Evolutionary conservation across 1,140 invertebrate species (phyloP).

Genomic region (Heliothis subflexa): DNA sequence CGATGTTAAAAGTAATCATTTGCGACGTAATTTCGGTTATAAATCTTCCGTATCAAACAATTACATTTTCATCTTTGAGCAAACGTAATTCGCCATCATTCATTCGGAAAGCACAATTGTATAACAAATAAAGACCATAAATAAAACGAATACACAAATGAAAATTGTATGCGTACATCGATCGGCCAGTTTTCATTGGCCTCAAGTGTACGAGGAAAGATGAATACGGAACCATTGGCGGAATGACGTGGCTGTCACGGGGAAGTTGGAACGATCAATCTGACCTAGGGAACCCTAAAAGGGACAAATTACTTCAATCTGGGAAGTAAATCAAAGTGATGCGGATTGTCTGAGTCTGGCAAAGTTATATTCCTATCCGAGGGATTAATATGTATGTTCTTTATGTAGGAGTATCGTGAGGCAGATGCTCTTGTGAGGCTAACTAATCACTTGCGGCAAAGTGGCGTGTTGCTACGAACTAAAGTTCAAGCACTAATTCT

Average conservation of each 20-base stretch:
- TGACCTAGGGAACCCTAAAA: slow-evolving; percentile 34
- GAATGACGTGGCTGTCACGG: slow-evolving; percentile 30
- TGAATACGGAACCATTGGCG: slow-evolving; percentile 40
- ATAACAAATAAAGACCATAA: slow-evolving; percentile 36
- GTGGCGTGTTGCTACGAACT: not conserved
- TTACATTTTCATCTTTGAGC: slow-evolving; percentile 42
- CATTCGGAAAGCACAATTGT: slow-evolving; percentile 13
- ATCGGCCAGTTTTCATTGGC: slow-evolving; percentile 22
- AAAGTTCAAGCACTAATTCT: not conserved
- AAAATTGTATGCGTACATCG: slow-evolving; percentile 14
- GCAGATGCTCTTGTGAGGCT: not conserved
- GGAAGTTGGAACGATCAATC: slow-evolving; percentile 33
- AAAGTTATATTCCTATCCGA: slow-evolving; percentile 19
- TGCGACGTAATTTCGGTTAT: slow-evolving; percentile 19
- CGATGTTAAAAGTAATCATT: slow-evolving; percentile 28
- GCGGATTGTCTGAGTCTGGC: slow-evolving; percentile 15
- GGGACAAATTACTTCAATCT: slow-evolving; percentile 42
- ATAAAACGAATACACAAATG: slow-evolving; percentile 35
- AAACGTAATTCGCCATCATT: slow-evolving; percentile 31
- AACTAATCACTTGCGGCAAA: slow-evolving; percentile 20
- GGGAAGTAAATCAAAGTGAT: slow-evolving; percentile 38
- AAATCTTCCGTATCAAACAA: slow-evolving; percentile 39
- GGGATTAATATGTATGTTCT: slow-evolving; percentile 13
- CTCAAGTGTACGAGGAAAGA: slow-evolving; percentile 26
- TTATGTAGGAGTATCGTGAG: slow-evolving; percentile 3